Percentiles rank a stretch among this genome's conserved stretches.
Evolutionary conservation across 2,797 vertebrate genomes (phyloP).

Genomic region (Centropyge bicolor): DNA sequence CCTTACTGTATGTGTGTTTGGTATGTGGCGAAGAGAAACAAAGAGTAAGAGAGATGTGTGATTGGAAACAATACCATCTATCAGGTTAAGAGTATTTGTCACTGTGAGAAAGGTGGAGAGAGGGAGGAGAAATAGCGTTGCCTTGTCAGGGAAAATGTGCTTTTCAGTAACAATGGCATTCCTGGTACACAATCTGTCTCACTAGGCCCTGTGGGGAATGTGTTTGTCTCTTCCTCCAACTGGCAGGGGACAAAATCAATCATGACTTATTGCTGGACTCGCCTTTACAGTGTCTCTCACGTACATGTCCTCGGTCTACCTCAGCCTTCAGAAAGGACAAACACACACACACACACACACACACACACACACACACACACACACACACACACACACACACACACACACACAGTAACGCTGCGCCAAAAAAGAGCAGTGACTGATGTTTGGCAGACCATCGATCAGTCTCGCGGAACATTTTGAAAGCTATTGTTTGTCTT

Average conservation of each 20-base stretch:
- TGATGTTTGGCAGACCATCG: slow-evolving; percentile 69
- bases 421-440: slow-evolving; percentile 51
- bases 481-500: slow-evolving; percentile 61
- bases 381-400: slow-evolving; percentile 68
- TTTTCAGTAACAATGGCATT: slow-evolving; percentile 79
- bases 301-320: slow-evolving; percentile 73
- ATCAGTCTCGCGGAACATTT: slow-evolving; percentile 63
- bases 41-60: slow-evolving; percentile 57
- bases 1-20: slow-evolving; percentile 43
- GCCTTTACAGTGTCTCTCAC: slow-evolving; percentile 74
- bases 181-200: slow-evolving; percentile 76
- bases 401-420: slow-evolving; percentile 38
- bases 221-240: slow-evolving; percentile 72
- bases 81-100: slow-evolving; percentile 75
- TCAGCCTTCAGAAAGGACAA: slow-evolving; percentile 64
- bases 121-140: slow-evolving; percentile 68
- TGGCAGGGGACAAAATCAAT: slow-evolving; percentile 82
- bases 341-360: slow-evolving; percentile 64
- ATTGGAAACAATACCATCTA: slow-evolving; percentile 75
- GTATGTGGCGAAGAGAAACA: slow-evolving; percentile 42
- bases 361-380: slow-evolving; percentile 69
- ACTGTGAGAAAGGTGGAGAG: slow-evolving; percentile 61
- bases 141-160: slow-evolving; percentile 80
- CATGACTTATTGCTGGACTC: slow-evolving; percentile 80
- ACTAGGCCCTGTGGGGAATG: slow-evolving; percentile 65